A percentile compares a stretch with the other conserved stretches of the same genome.
These are phyloP conservation scores for Emmelina monodactyla DNA, from an alignment of 2,888 invertebrate genomes.

Conservation along the genomic window DNA sequence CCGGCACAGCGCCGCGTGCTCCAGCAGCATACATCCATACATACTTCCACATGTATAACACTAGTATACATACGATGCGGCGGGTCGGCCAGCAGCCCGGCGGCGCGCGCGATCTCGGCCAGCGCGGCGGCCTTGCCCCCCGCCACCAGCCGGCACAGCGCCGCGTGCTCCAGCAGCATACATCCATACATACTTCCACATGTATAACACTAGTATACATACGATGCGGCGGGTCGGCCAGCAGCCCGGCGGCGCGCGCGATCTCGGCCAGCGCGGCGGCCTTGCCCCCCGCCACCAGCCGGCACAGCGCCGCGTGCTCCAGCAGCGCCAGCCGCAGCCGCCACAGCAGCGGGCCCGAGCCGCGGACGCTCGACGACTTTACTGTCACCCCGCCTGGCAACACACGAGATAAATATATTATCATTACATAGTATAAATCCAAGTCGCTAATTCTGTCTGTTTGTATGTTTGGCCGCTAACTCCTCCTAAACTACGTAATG, in stretches of 20 bases:
- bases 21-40: conserved; percentile 75
- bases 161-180: conserved; percentile 89
- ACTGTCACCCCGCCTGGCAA: conserved; percentile 3
- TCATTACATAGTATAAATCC: no score
- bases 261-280: conserved; percentile 87
- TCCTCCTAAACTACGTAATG: no score
- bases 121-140: conserved; percentile 95
- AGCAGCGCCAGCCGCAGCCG: conserved; percentile 94
- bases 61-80: conserved; percentile 20
- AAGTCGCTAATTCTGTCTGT: no score
- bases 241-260: conserved; percentile 39
- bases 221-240: conserved; percentile 25
- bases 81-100: conserved; percentile 26
- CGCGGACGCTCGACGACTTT: conserved; percentile 25
- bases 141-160: conserved; percentile 96
- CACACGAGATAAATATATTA: no score
- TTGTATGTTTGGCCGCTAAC: no score
- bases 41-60: background rate
- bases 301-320: conserved; percentile 97
- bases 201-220: conserved; percentile 6
- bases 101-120: conserved; percentile 70
- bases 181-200: background rate
- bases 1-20: conserved; percentile 97
- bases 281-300: conserved; percentile 96
- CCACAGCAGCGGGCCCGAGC: conserved; percentile 65